Evolutionary conservation across 2,888 invertebrate species (phyloP).

Genomic region (Xanthia icteritia): DNA sequence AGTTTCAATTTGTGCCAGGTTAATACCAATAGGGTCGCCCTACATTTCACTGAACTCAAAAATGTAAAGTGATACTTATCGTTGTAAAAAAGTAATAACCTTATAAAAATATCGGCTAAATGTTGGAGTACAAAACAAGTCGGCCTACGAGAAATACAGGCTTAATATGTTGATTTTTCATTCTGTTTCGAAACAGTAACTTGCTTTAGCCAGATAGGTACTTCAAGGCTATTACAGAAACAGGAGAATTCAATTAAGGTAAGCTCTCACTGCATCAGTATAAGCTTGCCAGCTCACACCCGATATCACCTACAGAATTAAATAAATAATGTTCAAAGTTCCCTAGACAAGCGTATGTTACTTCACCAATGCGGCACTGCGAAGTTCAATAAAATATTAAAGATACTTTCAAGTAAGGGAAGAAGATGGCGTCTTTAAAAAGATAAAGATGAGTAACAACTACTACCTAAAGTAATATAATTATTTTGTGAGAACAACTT

Average conservation of each 20-base stretch:
- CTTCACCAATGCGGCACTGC: neutral
- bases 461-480: neutral
- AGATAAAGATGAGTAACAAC: neutral
- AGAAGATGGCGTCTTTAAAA: neutral
- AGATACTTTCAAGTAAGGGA: neutral
- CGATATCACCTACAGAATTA: neutral
- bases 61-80: neutral
- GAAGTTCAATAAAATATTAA: constrained; percentile 27
- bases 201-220: neutral
- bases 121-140: neutral
- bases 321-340: constrained; percentile 32
- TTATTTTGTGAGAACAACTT: neutral
- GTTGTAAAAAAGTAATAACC: neutral
- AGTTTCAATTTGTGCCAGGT: neutral
- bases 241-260: constrained; percentile 26
- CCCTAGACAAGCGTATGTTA: neutral
- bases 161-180: neutral
- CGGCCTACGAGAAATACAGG: neutral
- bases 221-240: neutral
- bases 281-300: constrained; percentile 11
- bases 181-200: neutral
- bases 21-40: too few relatives aligned
- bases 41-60: neutral
- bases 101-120: too few relatives aligned
- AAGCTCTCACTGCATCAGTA: constrained; percentile 1